Evolutionary conservation across 1,140 invertebrate genomes (phyloP).

Genomic region (Drosophila kohkoa): DNA sequence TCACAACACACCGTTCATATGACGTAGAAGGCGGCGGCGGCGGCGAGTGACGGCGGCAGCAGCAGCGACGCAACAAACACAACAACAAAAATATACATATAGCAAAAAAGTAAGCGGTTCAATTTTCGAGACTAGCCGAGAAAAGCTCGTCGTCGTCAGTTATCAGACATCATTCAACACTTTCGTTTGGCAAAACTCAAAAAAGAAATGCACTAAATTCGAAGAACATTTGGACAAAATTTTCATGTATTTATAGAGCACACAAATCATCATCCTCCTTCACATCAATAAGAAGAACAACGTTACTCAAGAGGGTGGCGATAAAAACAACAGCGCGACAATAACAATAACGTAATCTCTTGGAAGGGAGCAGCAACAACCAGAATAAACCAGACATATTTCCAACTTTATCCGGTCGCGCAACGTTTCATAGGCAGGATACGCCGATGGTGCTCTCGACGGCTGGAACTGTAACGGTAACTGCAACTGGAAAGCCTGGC

Average conservation of each 20-base stretch:
- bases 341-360: conserved; percentile 12
- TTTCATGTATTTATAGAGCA: conserved; percentile 39
- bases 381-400: conserved; percentile 11
- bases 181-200: conserved; percentile 28
- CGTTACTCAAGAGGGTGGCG: conserved; percentile 2
- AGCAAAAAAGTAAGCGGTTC: conserved; percentile 42
- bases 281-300: not conserved
- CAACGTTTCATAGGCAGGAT: not conserved
- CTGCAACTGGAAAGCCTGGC: not conserved
- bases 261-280: conserved; percentile 11
- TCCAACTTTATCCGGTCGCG: conserved; percentile 6
- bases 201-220: not conserved
- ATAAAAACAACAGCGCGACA: conserved; percentile 20
- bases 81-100: conserved; percentile 13
- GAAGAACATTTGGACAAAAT: conserved; percentile 34
- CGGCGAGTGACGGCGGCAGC: conserved; percentile 26
- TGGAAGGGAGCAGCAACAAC: conserved; percentile 4
- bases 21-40: conserved; percentile 12
- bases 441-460: conserved; percentile 29
- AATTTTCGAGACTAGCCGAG: conserved; percentile 22
- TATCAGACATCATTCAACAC: conserved; percentile 31
- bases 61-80: conserved; percentile 7
- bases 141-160: conserved; percentile 26
- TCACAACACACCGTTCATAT: conserved; percentile 16
- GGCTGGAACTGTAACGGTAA: not conserved